phyloP scores from a whole-genome alignment of 2,113 vertebrate genomes.

The Urocolius indicus region DNA sequence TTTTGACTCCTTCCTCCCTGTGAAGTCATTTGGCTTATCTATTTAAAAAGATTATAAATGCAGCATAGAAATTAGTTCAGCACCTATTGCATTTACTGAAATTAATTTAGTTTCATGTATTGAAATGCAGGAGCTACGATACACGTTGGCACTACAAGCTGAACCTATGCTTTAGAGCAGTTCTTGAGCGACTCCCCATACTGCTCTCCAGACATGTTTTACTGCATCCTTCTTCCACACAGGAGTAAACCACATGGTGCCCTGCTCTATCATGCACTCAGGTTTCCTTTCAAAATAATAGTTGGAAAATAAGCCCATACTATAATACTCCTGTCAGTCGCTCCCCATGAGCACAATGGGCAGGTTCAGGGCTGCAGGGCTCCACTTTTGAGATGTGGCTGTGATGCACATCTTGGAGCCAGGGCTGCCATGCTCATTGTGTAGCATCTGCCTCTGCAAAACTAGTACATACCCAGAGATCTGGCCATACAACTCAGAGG shows the following conservation, averaged over 20 bases:
- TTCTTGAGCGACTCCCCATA: not conserved
- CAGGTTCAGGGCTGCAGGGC: not conserved
- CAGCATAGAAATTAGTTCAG: not conserved
- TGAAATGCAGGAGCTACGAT: not conserved
- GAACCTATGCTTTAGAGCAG: not conserved
- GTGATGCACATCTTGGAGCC: not conserved
- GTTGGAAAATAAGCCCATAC: not conserved
- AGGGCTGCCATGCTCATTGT: not conserved
- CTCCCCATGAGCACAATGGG: accelerated
- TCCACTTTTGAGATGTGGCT: not conserved
- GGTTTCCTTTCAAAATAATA: not conserved
- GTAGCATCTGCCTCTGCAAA: not conserved
- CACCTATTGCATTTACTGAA: not conserved
- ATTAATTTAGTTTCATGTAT: no score
- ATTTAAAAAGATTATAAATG: not conserved
- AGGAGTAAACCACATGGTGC: accelerated
- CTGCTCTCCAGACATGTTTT: not conserved
- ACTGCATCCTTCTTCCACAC: not conserved
- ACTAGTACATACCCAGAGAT: accelerated
- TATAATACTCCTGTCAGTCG: not conserved
- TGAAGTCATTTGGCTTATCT: not conserved
- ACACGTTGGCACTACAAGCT: not conserved
- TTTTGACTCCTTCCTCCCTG: not conserved
- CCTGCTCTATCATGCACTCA: accelerated
- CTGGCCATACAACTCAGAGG: accelerated